phyloP scores from a whole-genome alignment of 1,140 invertebrate genomes.

The Meloidogyne hapla region DNA sequence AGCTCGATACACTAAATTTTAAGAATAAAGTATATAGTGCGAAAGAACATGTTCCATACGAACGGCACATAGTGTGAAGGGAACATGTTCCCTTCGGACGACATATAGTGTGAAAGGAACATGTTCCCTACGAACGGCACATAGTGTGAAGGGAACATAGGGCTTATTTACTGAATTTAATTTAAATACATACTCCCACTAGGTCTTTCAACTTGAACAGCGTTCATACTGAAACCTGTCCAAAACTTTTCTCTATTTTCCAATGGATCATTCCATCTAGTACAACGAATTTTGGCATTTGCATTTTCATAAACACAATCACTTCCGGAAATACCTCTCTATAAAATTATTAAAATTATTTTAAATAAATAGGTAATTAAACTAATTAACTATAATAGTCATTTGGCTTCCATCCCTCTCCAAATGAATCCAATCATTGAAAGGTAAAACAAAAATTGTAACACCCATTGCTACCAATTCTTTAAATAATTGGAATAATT shows the following conservation, averaged over 20 bases:
- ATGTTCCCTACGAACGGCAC: no score
- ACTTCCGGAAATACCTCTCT: constrained; percentile 30
- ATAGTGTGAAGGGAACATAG: no score
- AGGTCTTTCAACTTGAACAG: neutral
- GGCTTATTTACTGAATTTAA: neutral
- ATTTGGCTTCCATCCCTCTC: neutral
- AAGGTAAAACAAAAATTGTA: constrained; percentile 22
- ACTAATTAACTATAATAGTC: neutral
- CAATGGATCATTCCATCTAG: neutral
- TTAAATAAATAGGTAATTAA: neutral
- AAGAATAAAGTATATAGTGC: neutral
- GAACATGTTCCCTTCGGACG: no score
- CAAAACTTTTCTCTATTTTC: constrained; percentile 4
- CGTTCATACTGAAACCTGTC: neutral
- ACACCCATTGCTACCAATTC: constrained; percentile 28
- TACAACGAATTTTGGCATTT: constrained; percentile 5
- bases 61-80: no score
- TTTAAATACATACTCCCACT: constrained; percentile 8
- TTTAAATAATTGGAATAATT: neutral
- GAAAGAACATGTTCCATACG: neutral
- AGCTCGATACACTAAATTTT: constrained; percentile 25
- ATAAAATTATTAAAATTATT: neutral
- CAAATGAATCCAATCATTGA: constrained; percentile 26
- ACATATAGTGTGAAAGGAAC: no score
- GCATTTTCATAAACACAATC: constrained; percentile 13